Evolutionary conservation across 2,113 vertebrate species (phyloP), one percentile per base, ranked within the genome.

Genomic region (Morone chrysops): DNA sequence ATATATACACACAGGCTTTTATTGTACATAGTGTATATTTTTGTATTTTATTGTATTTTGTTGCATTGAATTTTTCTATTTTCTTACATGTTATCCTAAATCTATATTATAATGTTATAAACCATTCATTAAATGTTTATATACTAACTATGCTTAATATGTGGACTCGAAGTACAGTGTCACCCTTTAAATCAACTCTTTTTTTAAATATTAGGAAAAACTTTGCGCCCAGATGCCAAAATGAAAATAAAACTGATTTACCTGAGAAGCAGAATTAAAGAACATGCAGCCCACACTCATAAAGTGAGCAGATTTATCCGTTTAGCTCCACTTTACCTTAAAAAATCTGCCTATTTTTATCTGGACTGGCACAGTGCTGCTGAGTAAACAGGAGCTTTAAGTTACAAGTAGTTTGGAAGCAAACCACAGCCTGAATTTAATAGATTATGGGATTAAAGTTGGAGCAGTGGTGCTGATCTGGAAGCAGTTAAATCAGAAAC

Each of bases 401-500:
- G 56, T 2, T 11, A 57, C 10, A 57, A 10, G n/a, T 57, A 1
- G 56, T 14, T 25, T 25, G 22, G 56, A 59, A 36, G 4, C 53
- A 73, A 25, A 3, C 70, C 9, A 11, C 59, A 25, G 70, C 54
- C 53, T 60, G 41, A 48, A 36, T 59, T 73, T 48, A 47, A 36
- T 2, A 59, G 70, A 57, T 72, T 47, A 59, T 7, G 36, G 40
- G 70, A 57, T 72, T 45, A 59, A 45, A 71, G 57, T 17, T 60
- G 8, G 14, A 45, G 25, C 48, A 4, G 48, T 1, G 2, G 13
- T 6, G n/a, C 70, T 45, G 40, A 25, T 45, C n/a, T 7, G 51
- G 69, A 6, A 57, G 36, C 54, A 47, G 70, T 8, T 70, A 9
- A 14, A 38, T 6, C 5, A 53, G 68, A 54, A 41, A 54, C 50